Evolutionary conservation across 2,113 vertebrate genomes (phyloP).

Genomic region (Morone chrysops): DNA sequence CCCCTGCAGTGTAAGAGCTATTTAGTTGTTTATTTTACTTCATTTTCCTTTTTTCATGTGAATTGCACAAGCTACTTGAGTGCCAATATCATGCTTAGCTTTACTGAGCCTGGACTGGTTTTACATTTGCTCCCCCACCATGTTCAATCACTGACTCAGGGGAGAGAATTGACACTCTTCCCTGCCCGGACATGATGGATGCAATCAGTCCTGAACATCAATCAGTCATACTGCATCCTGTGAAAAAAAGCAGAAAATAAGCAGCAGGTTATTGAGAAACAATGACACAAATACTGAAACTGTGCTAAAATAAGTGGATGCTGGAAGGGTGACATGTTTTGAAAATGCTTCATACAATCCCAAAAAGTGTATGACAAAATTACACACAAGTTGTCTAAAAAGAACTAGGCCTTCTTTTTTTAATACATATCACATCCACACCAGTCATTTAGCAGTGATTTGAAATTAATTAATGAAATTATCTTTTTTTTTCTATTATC

Average conservation of each 20-base stretch:
- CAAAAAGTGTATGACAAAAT: not conserved
- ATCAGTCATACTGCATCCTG: not conserved
- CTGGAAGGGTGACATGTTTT: not conserved
- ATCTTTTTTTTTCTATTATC: not conserved
- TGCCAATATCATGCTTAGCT: slow-evolving; percentile 32
- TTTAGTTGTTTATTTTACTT: not conserved
- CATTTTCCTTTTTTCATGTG: not conserved
- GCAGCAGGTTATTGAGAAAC: not conserved
- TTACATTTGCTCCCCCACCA: slow-evolving; percentile 53
- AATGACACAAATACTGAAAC: not conserved
- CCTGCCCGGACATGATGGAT: slow-evolving; percentile 69
- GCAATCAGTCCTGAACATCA: slow-evolving; percentile 36
- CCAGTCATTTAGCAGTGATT: not conserved
- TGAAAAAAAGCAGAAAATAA: slow-evolving; percentile 9
- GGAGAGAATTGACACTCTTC: slow-evolving; percentile 54
- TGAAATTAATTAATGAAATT: not conserved
- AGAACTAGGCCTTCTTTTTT: not conserved
- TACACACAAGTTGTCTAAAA: not conserved
- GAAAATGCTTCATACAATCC: not conserved
- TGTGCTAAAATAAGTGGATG: too few species aligned
- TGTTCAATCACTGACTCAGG: slow-evolving; percentile 68
- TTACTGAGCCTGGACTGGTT: slow-evolving; percentile 30
- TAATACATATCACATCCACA: not conserved
- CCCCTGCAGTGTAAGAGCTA: too few species aligned
- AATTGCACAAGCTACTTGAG: slow-evolving; percentile 13